Conservation (phyloP, 2,797 vertebrate species). For the Naso thynnoides region DNA sequence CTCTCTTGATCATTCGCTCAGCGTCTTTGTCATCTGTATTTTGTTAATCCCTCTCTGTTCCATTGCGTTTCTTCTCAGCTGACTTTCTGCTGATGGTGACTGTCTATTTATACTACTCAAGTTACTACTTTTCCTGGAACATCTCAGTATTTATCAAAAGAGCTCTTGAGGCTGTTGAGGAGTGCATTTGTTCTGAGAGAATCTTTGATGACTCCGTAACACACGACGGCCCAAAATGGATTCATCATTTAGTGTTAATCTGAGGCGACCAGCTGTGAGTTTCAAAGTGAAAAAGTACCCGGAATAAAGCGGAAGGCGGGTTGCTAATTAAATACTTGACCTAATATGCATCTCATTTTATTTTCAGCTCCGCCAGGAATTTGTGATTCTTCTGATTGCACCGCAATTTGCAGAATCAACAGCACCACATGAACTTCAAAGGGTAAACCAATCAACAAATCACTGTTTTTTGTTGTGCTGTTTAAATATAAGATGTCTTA, state of each 20-base stretch:
- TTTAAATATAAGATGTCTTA: slow-evolving; percentile 10
- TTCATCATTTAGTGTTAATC: slow-evolving; percentile 75
- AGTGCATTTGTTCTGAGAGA: slow-evolving; percentile 87
- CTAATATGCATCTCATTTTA: slow-evolving; percentile 67
- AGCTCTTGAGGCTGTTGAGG: slow-evolving; percentile 84
- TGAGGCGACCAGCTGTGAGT: slow-evolving; percentile 72
- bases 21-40: slow-evolving; percentile 71
- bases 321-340: slow-evolving; percentile 81
- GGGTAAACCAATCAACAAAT: slow-evolving; percentile 39
- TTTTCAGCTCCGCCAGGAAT: slow-evolving; percentile 53
- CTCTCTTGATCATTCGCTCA: slow-evolving; percentile 67
- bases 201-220: slow-evolving; percentile 76
- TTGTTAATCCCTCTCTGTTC: slow-evolving; percentile 75
- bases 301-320: slow-evolving; percentile 57
- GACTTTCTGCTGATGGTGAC: slow-evolving; percentile 72
- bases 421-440: slow-evolving; percentile 43
- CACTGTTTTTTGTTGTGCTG: slow-evolving; percentile 11
- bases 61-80: slow-evolving; percentile 65
- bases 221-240: slow-evolving; percentile 64
- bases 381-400: slow-evolving; percentile 55
- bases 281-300: slow-evolving; percentile 64
- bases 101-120: slow-evolving; percentile 81
- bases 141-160: slow-evolving; percentile 76
- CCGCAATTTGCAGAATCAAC: slow-evolving; percentile 56
- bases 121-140: slow-evolving; percentile 73